Base-by-base conservation (phyloP, 2,888 invertebrate species). In the Mimumesa dahlbomi region DNA sequence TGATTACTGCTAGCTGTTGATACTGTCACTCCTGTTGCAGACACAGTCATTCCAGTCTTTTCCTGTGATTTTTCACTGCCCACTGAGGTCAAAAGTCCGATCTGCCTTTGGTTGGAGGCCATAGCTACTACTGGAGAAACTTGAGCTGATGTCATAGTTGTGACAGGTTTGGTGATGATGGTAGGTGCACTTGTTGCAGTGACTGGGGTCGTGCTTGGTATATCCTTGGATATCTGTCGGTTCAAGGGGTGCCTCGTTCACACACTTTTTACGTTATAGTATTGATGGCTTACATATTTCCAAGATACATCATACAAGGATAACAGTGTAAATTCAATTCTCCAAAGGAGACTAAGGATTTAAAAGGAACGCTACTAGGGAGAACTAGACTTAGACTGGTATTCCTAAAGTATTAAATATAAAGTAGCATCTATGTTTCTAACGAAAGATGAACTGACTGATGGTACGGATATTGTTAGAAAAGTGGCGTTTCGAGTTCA, bases 191-290 rank as follows among this genome's bases (percentile, higher is more conserved):
- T 87, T 85, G 90, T 87, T 86, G 90, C 85, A 86, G 89, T 87
- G 86, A 88, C 87, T 86, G 85, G 88, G 86, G 88, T 89, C 80
- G 89, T 88, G 86, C 88, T 90, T 84, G 90, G 83, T 85, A 90
- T 86, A 85, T 92, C 92, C 91, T 92, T 92, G 90, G 89, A 90
- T 90, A 91, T 91, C 92, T 92, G 92, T 90, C 91, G 90, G 88
- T 88, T 88, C 85, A 88, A 88, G 85, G 86, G 86, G 85, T 84
- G 85, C 84, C 86, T 81, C 84, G 85, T 87, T 87, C 88, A 87
- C 87, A 86, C 87, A 85, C 75, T 76, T 66, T 36, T 66, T 76
- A 72, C 71, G 58, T 75, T 65, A 76, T 67, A 76, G 77, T 75
- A 69, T 73, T 73, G 52, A 70, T 68, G 67, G 66, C 59, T 76